Evolutionary conservation across 2,888 invertebrate genomes (phyloP), one percentile per base, ranked within the genome.

Genomic region (Pomacea canaliculata): DNA sequence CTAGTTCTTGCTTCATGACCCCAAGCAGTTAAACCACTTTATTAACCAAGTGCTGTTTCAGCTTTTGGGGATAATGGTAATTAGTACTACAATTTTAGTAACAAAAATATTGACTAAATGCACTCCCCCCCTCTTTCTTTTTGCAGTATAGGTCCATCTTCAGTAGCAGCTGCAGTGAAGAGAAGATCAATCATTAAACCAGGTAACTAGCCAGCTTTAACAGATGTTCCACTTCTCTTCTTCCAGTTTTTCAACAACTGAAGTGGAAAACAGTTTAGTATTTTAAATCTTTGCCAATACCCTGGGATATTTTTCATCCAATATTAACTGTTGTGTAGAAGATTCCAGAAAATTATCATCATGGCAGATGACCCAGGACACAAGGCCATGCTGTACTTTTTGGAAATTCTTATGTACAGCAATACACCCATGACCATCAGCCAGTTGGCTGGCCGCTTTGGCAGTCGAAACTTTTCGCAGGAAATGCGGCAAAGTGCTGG

Each of bases 381-480:
- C 84, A 90, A 91, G 76, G 91, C 91, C 68, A 91, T 99, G 90
- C 94, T 99, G 90, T 99, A 99, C 93, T 99, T 99, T 92, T 95
- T 99, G 91, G 99, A 99, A 93, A 95, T 98, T 89, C 93, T 99
- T 86, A 94, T 99, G 94, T 98, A 98, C 92, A 98, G 97, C 93
- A 87, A 88, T 68, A 96, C 96, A 91, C 96, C 97, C 83, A 94
- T 98, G 91, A 97, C 97, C 84, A 93, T 99, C 88, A 98, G 98
- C 92, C 99, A 99, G 93, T 93, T 99, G 86, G 97, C 97, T 91
- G 99, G 99, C 92, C 98, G 99, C 92, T 99, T 99, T 92, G 99
- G 99, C 88, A 98, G 98, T 85, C 97, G 98, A 92, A 98, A 97
- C 85, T 99, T 99, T 92, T 98, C 99, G 48, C 96, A 97, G 92